Base-by-base conservation (phyloP, 2,888 invertebrate genomes). In the Dynastes maya region DNA sequence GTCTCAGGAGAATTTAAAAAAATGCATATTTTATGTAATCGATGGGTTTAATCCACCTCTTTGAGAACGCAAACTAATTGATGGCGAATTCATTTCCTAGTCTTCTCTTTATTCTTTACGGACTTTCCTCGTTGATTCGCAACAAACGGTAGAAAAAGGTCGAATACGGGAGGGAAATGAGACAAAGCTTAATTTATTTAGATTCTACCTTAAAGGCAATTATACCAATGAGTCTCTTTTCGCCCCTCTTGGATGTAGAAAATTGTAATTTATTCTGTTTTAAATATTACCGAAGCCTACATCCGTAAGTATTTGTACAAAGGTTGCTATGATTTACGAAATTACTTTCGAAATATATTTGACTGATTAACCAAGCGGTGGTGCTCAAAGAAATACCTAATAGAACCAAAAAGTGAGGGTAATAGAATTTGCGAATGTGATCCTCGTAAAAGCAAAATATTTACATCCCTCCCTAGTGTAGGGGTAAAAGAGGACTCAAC, bases 21-120 rank as follows among this genome's bases (percentile, higher is more conserved):
- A 49, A 68, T 51, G 51, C 68, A 68, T 68, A 68, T 68, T 68
- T 68, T 51, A 68, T 51, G 68, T 51, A 68, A 68, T 51, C 68
- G 6, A 68, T 68, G 6, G 27, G 45, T 68, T 68, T 68, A 68
- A 68, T 68, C 68, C 68, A 68, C 49, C 40, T 16, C 65, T 11
- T 68, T 68, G 22, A 29, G 13, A 27, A 68, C 13, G 13, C 51
- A 51, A 68, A 51, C 68, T 68, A 68, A 51, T 68, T 68, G 68
- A 51, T 13, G 68, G 49, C 13, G 68, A 51, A 51, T 68, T 68
- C 29, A 53, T 68, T 68, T 49, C 29, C 51, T 51, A n/a, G 22
- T 0, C 11, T 1, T 11, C 11, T 29, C 29, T 22, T 22, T 2
- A 32, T 9, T 6, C 3, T 0, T 27, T 51, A 51, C 49, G 22